Base-by-base conservation (phyloP, 2,797 vertebrate genomes). In the Limnodromus scolopaceus region DNA sequence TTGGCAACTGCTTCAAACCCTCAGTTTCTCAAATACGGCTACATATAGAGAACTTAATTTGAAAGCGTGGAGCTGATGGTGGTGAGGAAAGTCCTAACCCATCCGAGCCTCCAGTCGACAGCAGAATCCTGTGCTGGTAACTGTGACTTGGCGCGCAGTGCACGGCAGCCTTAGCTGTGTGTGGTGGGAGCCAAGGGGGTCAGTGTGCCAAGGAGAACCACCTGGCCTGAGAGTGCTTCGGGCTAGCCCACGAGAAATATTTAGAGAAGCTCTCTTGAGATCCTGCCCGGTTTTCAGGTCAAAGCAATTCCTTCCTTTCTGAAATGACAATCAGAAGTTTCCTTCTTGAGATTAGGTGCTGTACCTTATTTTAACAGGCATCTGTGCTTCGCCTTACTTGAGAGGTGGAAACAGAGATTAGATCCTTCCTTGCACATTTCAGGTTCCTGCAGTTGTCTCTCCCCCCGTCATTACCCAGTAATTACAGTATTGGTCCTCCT, bases 161-260 rank as follows among this genome's bases (percentile, higher is more conserved):
- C 61, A 49, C 2, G 1, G 30, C 1, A 1, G 1, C 4, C 57
- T 64, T 77, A 25, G 41, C 41, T 54, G 13, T 30, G 34, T 53
- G 41, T 6, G 25, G 12, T 78, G 46, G 63, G 41, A 75, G 72
- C 88, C 69, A 70, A 38, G 45, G 64, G 34, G 60, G 14, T 64
- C 39, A 30, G 23, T 0, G 7, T 88, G 61, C 80, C 72, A 74
- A 65, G 80, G 32, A 51, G 65, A 86, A 49, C 61, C 57, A 81
- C 53, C 65, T 92, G 88, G 45, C 51, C 30, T 68, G 25, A 38
- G 30, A 18, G 13, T 24, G 17, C 49, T 30, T 60, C 1, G 19
- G 74, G n/a, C 32, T 77, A 51, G n/a, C 48, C 55, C 16, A 6
- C 32, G n/a, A 36, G 45, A 61, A 71, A 28, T 74, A 43, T 10